Base-by-base conservation (phyloP, 2,113 vertebrate genomes). In the Amphilophus citrinellus region DNA sequence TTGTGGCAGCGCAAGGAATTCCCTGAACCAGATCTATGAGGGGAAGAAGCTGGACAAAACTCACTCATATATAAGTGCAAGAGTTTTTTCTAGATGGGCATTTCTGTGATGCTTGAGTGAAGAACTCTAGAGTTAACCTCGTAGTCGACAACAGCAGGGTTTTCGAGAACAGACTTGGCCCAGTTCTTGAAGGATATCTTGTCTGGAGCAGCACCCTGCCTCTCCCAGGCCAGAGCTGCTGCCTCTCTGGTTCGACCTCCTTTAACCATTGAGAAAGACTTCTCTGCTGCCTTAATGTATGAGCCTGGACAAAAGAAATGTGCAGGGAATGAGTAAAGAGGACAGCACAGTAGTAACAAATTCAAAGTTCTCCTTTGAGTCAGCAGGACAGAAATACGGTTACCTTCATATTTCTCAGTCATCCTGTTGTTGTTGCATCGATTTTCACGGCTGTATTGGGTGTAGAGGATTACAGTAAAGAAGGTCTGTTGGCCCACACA, bases 121-220 rank as follows among this genome's bases (percentile, higher is more conserved):
- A 37, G 44, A 61, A 11, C 13, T 53, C 50, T n/a, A 27, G 14
- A 47, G 79, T 81, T 90, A 89, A 98, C 98, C 97, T 97, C 83
- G 90, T 95, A 97, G 8, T 98, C 96, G 14, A 98, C 86, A 27
- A 99, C 92, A 11, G 82, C 71, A 0, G 97, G 98, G 86, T 98
- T 98, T 14, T 98, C 97, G 20, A 97, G 96, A 10, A 96, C 93
- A 1, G 98, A 98, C 68, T 96, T 95, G 42, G 97, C 85, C 98
- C 98, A 99, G 75, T 97, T 84, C 60, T 76, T 93, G 90, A 95
- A 98, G 24, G 90, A 56, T 0, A 2, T 80, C 6, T 91, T 79
- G 10, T 92, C 90, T 1, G 97, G 97, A 77, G 95, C 80, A 1
- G 93, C 37, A 0, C 91, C 94, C 11, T 95, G 93, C 79, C 94